Base-by-base conservation (phyloP, 2,888 invertebrate species). In the Pristionchus exspectatus region DNA sequence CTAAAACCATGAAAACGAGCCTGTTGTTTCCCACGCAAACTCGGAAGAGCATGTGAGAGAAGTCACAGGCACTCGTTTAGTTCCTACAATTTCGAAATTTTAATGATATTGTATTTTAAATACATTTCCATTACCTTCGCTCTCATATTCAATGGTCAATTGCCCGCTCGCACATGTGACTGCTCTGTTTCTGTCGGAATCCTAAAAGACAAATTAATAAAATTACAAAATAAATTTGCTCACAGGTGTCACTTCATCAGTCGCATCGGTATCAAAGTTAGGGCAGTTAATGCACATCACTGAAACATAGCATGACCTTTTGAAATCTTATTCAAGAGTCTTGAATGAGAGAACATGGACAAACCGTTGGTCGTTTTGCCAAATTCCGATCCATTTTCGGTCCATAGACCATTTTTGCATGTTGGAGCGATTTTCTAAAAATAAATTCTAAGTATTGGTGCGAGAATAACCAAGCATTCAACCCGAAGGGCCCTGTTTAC, bases 231-330 rank as follows among this genome's bases (percentile, higher is more conserved):
- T 18, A 7, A 59, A 18, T 18, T 59, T 30, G 12, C 14, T 14
- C 30, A 69, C 69, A 2, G 69, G 69, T 30, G 3, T 27, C 27
- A 30, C 30, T 2, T 2, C 21, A 18, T 69, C 69, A 12, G 3
- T 3, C 4, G 30, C 1, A 5, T 18, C 18, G 0, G 1, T 33
- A 14, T 14, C 27, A 30, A 69, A 2, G 0, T 30, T 16, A 30
- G 69, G 69, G 69, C 69, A 69, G 27, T 14, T 69, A 16, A 69
- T 30, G 69, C 69, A 69, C 69, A 33, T 69, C 27, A 69, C 69
- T 69, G 30, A 69, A 69, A 16, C 30, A 27, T 18, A 59, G 7
- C 1, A 14, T 18, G 7, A 18, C 21, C 21, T 59, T 7, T 59
- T 59, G 14, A 38, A 38, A 38, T 38, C 38, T 38, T 5, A 38